These are phyloP conservation scores for Neostethus bicornis DNA, from an alignment of 2,797 vertebrate genomes.

Conservation along the genomic window DNA sequence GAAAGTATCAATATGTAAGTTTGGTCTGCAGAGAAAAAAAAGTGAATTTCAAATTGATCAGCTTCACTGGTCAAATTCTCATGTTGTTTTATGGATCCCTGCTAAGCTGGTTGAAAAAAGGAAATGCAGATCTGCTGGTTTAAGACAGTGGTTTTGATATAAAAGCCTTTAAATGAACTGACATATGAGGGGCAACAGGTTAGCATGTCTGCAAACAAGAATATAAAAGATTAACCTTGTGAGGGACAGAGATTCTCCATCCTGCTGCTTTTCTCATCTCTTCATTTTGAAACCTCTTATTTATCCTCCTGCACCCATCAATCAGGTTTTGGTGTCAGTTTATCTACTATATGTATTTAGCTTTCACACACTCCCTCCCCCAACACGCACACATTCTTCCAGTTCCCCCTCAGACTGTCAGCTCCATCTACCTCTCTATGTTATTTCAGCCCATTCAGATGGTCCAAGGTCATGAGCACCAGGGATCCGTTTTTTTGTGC, in stretches of 20 bases:
- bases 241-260: not conserved
- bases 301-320: conserved; percentile 19
- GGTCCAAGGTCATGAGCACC: conserved; percentile 72
- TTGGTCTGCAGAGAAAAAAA: too few relatives aligned
- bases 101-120: not conserved
- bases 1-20: too few relatives aligned
- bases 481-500: conserved; percentile 56
- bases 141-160: too few relatives aligned
- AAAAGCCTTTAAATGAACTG: not conserved
- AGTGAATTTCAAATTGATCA: not conserved
- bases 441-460: conserved; percentile 64
- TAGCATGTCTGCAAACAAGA: not conserved
- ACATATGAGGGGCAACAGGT: not conserved
- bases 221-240: not conserved
- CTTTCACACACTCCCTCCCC: not conserved
- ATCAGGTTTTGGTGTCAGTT: conserved; percentile 6
- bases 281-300: conserved; percentile 17
- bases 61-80: not conserved
- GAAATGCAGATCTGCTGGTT: too few relatives aligned
- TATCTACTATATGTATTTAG: conserved; percentile 9
- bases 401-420: conserved; percentile 60
- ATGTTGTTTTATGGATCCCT: not conserved
- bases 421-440: conserved; percentile 65
- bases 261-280: not conserved
- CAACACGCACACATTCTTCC: conserved; percentile 15